These are phyloP conservation scores for Aphis gossypii DNA, from an alignment of 1,140 invertebrate genomes.

Conservation along the genomic window DNA sequence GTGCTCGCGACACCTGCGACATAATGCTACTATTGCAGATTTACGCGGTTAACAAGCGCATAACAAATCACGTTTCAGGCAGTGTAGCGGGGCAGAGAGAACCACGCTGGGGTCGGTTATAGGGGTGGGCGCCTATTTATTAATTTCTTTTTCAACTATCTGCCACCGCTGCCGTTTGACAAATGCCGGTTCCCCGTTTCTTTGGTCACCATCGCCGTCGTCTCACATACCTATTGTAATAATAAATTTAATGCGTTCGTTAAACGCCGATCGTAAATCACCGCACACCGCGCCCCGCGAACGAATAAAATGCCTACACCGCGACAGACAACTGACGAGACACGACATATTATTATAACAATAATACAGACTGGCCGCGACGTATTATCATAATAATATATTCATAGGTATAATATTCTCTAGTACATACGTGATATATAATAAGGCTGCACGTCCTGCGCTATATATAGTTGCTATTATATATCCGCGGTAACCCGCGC, in stretches of 20 bases:
- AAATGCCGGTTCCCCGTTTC: neutral
- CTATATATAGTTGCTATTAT: neutral
- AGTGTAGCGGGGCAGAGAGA: neutral
- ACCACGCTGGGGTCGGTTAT: neutral
- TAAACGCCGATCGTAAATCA: neutral
- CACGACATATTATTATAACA: neutral
- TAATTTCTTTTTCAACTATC: neutral
- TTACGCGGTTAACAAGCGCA: neutral
- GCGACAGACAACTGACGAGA: neutral
- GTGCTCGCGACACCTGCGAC: conserved; percentile 30
- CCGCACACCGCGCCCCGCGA: too few species aligned
- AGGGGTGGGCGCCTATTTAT: neutral
- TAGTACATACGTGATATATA: neutral
- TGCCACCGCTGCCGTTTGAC: neutral
- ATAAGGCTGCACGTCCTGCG: neutral
- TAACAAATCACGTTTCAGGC: neutral
- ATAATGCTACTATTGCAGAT: neutral
- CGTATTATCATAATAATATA: neutral
- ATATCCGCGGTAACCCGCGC: neutral
- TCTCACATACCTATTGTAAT: neutral
- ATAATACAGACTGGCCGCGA: too few species aligned
- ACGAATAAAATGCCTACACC: neutral
- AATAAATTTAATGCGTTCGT: neutral
- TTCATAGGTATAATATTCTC: neutral
- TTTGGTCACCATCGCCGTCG: neutral